Conservation (phyloP, 1,140 invertebrate species). For the Hylaeus volcanicus region DNA sequence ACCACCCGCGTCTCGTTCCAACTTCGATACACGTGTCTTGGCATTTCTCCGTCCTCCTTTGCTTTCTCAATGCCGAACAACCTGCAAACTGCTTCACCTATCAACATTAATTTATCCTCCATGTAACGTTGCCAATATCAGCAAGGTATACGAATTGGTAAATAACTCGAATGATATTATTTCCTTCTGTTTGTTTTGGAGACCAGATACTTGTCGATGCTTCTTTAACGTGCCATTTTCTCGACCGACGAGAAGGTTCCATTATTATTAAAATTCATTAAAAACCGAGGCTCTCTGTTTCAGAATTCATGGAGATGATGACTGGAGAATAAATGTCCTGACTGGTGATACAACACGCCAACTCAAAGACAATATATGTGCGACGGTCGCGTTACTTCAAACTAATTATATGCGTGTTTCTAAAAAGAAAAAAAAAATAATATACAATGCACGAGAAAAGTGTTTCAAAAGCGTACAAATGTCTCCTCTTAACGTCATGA, state of each 20-base stretch:
- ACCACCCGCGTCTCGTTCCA: background rate
- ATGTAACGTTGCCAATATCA: conserved; percentile 16
- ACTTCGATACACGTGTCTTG: conserved; percentile 14
- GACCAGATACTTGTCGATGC: background rate
- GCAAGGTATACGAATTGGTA: background rate
- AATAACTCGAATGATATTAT: background rate
- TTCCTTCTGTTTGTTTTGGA: background rate
- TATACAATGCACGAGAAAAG: conserved; percentile 40
- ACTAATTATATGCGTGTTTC: conserved; percentile 47
- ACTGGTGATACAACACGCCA: conserved; percentile 22
- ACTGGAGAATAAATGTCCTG: conserved; percentile 88
- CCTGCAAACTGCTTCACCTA: background rate
- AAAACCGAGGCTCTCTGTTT: conserved; percentile 75
- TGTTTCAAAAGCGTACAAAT: conserved; percentile 29
- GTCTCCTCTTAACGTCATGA: conserved; percentile 48
- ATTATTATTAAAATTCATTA: background rate
- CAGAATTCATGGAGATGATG: conserved; percentile 98
- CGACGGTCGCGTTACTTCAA: conserved; percentile 43
- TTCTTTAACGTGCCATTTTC: background rate
- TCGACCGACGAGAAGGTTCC: too few species aligned
- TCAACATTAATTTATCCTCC: conserved; percentile 13
- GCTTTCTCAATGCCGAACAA: conserved; percentile 1
- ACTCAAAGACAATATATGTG: conserved; percentile 50
- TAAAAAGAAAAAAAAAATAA: conserved; percentile 39
- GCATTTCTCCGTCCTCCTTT: background rate